Conservation (phyloP, 2,797 vertebrate species). For the Lacerta viridis region DNA sequence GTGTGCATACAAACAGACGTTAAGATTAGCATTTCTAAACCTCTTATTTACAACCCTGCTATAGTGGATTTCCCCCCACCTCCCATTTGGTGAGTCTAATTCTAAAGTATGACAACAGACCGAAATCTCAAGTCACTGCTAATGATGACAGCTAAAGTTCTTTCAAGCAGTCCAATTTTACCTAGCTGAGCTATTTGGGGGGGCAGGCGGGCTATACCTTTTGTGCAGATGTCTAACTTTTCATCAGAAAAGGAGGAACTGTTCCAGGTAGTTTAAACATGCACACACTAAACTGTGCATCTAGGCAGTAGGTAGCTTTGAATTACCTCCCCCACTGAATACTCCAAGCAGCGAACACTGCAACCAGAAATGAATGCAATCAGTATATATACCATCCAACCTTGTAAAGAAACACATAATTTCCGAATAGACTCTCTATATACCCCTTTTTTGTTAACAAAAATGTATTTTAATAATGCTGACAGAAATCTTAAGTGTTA, state of each 20-base stretch:
- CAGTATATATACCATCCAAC: conserved; percentile 15
- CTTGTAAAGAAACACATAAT: conserved; percentile 1
- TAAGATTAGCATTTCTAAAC: not conserved
- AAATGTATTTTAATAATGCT: conserved; percentile 34
- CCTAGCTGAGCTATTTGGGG: conserved; percentile 14
- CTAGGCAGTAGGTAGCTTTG: not conserved
- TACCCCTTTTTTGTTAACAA: not conserved
- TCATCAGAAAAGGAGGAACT: not conserved
- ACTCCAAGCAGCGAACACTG: conserved; percentile 8
- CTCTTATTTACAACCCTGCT: conserved; percentile 15
- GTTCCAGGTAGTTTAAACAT: not conserved
- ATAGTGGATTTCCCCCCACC: not conserved
- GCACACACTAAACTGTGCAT: conserved; percentile 8
- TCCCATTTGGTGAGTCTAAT: conserved; percentile 26
- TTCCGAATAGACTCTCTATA: conserved; percentile 1
- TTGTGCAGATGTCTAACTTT: conserved; percentile 20
- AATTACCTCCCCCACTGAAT: not conserved
- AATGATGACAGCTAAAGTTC: conserved; percentile 19
- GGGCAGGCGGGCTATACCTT: conserved; percentile 25
- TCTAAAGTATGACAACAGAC: conserved; percentile 48
- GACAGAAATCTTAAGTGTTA: not conserved
- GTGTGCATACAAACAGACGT: conserved; percentile 38
- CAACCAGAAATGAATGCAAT: not conserved
- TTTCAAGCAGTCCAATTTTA: conserved; percentile 24
- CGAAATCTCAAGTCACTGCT: conserved; percentile 40